Conservation (phyloP, 2,113 vertebrate genomes). For the Phaethornis superciliosus region DNA sequence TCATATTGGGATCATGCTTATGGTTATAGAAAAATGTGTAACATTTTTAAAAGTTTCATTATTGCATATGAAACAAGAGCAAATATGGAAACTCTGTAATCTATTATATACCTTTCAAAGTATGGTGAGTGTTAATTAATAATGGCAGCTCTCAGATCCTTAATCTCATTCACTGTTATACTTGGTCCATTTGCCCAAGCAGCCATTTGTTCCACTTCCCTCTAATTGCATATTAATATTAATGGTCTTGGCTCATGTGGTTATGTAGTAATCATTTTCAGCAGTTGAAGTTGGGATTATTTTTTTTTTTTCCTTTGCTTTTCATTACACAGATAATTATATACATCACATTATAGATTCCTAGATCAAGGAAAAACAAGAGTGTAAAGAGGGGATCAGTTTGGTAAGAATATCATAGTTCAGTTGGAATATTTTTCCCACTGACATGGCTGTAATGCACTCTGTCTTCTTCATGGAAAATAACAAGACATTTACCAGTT, state of each 20-base stretch:
- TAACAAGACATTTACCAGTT: not conserved
- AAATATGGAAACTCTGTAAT: not conserved
- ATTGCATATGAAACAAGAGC: not conserved
- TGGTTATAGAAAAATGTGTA: not conserved
- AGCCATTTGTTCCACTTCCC: not conserved
- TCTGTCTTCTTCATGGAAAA: not conserved
- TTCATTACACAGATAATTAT: conserved; percentile 60
- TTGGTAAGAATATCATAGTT: conserved; percentile 58
- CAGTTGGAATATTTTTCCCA: conserved; percentile 27
- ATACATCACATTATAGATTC: conserved; percentile 51
- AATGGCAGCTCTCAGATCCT: not conserved
- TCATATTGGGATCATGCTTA: not conserved
- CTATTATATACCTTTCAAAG: not conserved
- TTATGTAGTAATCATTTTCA: not conserved
- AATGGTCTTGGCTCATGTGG: not conserved
- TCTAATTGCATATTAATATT: not conserved
- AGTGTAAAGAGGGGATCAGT: conserved; percentile 63
- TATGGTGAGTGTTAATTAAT: not conserved
- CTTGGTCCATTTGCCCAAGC: not conserved
- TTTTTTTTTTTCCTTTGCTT: conserved; percentile 53
- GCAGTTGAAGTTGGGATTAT: conserved; percentile 22
- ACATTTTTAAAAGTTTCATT: not conserved
- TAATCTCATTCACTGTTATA: not conserved
- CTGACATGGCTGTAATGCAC: not conserved
- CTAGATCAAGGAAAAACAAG: conserved; percentile 63